phyloP scores from a whole-genome alignment of 1,140 invertebrate species.

The Varroa destructor region DNA sequence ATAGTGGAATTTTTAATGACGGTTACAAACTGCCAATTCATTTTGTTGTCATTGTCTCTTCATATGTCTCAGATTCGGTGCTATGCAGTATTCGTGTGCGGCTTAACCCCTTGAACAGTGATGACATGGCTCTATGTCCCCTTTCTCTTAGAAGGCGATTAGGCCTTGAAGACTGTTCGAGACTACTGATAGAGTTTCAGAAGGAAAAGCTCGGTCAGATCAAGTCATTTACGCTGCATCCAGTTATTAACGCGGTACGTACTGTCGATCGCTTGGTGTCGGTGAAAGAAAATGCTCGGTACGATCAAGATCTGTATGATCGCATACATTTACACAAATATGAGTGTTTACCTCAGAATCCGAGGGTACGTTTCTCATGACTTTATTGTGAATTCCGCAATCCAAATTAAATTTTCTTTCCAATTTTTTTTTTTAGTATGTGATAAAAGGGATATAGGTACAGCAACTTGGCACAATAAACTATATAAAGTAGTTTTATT shows the following conservation, averaged over 20 bases:
- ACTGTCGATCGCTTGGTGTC: not conserved
- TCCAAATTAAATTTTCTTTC: slow-evolving; percentile 1
- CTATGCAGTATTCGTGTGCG: not conserved
- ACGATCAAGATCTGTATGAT: not conserved
- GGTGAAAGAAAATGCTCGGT: too few species aligned
- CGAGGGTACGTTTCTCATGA: not conserved
- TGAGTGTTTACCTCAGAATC: not conserved
- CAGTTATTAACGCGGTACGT: not conserved
- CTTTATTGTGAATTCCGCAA: not conserved
- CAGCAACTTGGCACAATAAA: not conserved
- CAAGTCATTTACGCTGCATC: not conserved
- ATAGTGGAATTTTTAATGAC: too few species aligned
- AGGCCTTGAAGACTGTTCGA: slow-evolving; percentile 1
- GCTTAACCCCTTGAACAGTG: not conserved
- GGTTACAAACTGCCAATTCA: too few species aligned
- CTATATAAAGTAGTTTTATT: not conserved
- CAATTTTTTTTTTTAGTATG: not conserved
- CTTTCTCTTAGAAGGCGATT: not conserved
- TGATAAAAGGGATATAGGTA: not conserved
- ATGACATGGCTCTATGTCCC: not conserved
- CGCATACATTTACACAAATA: slow-evolving; percentile 1
- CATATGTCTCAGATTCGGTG: not conserved
- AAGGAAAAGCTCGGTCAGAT: not conserved
- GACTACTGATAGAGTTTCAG: not conserved
- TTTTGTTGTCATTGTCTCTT: not conserved